phyloP scores from a whole-genome alignment of 2,113 vertebrate species.

The Anguilla rostrata region DNA sequence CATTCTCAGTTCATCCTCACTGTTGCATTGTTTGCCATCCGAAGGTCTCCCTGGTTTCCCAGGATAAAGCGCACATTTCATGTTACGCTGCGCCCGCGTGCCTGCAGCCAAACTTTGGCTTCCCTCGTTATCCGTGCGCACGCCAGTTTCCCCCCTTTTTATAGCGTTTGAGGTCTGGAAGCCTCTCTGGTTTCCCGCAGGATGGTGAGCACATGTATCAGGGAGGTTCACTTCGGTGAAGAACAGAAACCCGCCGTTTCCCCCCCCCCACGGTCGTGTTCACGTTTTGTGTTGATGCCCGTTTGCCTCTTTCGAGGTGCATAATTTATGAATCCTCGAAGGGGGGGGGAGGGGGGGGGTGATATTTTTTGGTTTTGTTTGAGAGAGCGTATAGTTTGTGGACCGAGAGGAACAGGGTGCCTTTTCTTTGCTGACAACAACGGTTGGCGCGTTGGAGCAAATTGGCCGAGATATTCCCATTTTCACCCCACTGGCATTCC shows the following conservation, averaged over 20 bases:
- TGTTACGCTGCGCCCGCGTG: background rate
- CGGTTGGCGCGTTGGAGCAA: background rate
- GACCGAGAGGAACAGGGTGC: background rate
- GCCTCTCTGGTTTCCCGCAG: background rate
- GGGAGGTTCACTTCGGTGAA: background rate
- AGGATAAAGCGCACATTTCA: background rate
- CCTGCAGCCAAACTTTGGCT: background rate
- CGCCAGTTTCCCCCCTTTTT: background rate
- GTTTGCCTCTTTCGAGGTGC: slow-evolving; percentile 36
- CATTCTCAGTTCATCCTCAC: background rate
- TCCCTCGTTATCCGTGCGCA: background rate
- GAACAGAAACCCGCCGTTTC: slow-evolving; percentile 4
- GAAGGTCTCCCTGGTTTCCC: background rate
- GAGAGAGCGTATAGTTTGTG: background rate
- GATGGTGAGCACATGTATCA: background rate
- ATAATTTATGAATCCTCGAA: slow-evolving; percentile 18
- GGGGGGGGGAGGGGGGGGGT: too few species aligned
- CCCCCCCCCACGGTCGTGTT: slow-evolving; percentile 29
- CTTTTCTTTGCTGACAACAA: background rate
- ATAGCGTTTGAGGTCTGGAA: background rate
- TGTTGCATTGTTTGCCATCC: background rate
- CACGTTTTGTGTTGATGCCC: slow-evolving; percentile 37
- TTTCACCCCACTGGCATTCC: background rate
- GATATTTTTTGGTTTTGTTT: background rate
- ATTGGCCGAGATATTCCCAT: background rate